Conservation (phyloP, 2,888 invertebrate species). For the Blera fallax region DNA sequence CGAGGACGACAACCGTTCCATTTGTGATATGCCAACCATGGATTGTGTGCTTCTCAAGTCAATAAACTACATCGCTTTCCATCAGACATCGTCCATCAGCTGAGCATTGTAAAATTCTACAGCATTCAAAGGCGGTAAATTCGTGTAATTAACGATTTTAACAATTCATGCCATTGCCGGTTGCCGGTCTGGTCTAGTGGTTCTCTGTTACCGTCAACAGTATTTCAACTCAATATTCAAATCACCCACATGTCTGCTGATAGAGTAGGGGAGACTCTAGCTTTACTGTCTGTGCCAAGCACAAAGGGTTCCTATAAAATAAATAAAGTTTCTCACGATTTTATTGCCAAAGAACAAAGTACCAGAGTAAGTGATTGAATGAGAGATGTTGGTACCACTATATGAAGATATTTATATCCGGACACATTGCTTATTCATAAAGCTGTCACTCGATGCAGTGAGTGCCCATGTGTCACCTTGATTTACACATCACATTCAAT, state of each 20-base stretch:
- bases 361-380: background rate
- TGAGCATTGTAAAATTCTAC: background rate
- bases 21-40: constrained; percentile 25
- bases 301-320: constrained; percentile 34
- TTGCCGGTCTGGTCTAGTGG: constrained; percentile 15
- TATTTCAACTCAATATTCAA: constrained; percentile 58
- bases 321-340: constrained; percentile 55
- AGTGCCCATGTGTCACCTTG: constrained; percentile 31
- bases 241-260: constrained; percentile 61
- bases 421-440: constrained; percentile 19
- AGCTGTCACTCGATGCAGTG: background rate
- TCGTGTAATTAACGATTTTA: constrained; percentile 62
- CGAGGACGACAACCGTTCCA: constrained; percentile 45
- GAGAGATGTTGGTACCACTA: constrained; percentile 2
- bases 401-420: constrained; percentile 16
- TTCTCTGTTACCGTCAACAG: constrained; percentile 3
- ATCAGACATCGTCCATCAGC: background rate
- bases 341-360: constrained; percentile 14
- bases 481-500: constrained; percentile 1
- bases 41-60: constrained; percentile 36
- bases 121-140: constrained; percentile 3
- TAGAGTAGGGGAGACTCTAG: constrained; percentile 8
- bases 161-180: constrained; percentile 18
- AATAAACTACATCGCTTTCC: constrained; percentile 52
- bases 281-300: background rate